Base-by-base conservation (phyloP, 2,797 vertebrate genomes). In the Amblyraja radiata region DNA sequence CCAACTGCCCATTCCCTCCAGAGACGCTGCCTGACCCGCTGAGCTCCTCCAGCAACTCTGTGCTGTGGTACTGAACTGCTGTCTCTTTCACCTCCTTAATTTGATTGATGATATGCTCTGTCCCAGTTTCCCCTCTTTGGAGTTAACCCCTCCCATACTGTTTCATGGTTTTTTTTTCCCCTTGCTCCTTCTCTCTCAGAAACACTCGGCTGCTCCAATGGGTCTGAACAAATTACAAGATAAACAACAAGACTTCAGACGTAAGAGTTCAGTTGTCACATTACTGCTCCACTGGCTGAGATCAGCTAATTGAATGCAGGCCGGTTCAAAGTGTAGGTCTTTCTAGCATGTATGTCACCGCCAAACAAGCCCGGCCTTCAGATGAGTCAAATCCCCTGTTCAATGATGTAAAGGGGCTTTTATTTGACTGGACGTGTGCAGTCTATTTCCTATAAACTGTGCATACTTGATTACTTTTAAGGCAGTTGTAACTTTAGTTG, bases 191-290 rank as follows among this genome's bases (percentile, higher is more conserved):
- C 46, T 63, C 25, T 63, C 81, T 28, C 25, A 63, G 81, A 86
- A 6, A 14, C 1, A 86, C 7, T 63, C 4, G 18, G 23, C 58
- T 86, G 83, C 25, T 58, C 28, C 10, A 61, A 61, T 7, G 10
- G 58, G 3, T n/a, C 81, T 61, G 58, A 81, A 81, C 80, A 81
- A 54, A 63, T 86, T 25, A 32, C 25, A 32, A 63, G 6, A 63
- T 63, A 63, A 86, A 32, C 13, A 63, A n/a, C 83, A 28, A 86
- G 83, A 6, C 63, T 63, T 63, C 83, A 14, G 61, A 63, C n/a
- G 58, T 86, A 63, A 86, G 32, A 14, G 58, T 86, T 86, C 58
- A 86, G 61, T 86, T 86, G 83, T 63, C 58, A 86, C 58, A 14
- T 86, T 63, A n/a, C 28, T 13, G 63, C 7, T n/a, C 25, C 28